Evolutionary conservation across 2,888 invertebrate genomes (phyloP).

Genomic region (Opisthograptis luteolata): DNA sequence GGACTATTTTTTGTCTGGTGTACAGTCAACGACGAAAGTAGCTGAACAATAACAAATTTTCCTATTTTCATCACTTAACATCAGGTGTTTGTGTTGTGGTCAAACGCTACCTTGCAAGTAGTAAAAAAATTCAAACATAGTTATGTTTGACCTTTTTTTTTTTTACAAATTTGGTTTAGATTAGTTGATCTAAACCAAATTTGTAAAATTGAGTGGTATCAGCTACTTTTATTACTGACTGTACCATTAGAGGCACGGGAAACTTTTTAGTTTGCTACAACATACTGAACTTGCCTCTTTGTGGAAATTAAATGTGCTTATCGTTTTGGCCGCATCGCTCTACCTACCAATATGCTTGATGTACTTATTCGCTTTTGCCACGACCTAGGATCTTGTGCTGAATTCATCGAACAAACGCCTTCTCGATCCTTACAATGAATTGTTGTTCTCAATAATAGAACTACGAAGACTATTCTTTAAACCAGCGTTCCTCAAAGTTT

Average conservation of each 20-base stretch:
- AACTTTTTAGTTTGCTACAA: constrained; percentile 2
- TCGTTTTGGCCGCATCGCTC: background rate
- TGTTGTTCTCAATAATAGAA: background rate
- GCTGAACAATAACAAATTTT: no score
- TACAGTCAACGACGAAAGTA: no score
- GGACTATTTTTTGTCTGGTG: no score
- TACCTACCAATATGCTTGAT: constrained; percentile 1
- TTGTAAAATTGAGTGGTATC: no score
- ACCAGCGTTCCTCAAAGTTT: no score
- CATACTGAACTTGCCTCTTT: background rate
- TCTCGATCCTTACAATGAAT: constrained; percentile 24
- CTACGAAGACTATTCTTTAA: background rate
- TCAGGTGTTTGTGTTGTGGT: no score
- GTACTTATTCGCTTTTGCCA: constrained; percentile 1
- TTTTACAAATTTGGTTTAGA: no score
- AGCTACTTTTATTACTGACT: no score
- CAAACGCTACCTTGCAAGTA: no score
- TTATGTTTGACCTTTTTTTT: background rate
- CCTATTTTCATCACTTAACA: no score
- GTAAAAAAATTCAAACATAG: no score
- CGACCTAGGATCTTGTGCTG: constrained; percentile 4
- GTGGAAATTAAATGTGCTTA: background rate
- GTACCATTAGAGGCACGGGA: background rate
- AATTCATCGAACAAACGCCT: background rate
- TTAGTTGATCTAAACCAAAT: no score